Evolutionary conservation across 2,113 vertebrate genomes (phyloP).

Genomic region (Mormyrus iriodes): DNA sequence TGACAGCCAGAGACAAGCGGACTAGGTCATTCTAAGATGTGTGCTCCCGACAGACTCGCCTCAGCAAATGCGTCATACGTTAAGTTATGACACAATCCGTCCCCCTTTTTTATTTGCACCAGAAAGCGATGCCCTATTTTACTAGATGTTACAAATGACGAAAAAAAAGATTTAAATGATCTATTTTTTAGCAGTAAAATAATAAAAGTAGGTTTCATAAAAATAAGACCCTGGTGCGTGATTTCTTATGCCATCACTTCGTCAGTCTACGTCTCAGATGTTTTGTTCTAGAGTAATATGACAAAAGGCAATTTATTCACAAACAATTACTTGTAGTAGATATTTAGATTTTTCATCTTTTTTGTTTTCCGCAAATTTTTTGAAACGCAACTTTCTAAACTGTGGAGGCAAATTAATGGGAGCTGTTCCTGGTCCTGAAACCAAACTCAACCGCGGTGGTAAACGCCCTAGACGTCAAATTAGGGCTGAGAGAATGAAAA

Average conservation of each 20-base stretch:
- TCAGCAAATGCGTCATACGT: slow-evolving; percentile 59
- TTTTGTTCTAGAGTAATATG: background rate
- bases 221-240: background rate
- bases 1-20: slow-evolving; percentile 33
- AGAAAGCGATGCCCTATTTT: slow-evolving; percentile 15
- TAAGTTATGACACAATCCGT: slow-evolving; percentile 43
- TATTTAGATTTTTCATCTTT: too few species aligned
- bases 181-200: background rate
- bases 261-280: background rate
- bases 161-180: background rate
- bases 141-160: background rate
- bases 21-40: slow-evolving; percentile 52
- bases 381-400: background rate
- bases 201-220: background rate
- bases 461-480: slow-evolving; percentile 49
- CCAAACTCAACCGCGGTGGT: slow-evolving; percentile 37
- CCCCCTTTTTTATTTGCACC: slow-evolving; percentile 35
- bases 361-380: background rate
- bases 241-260: background rate
- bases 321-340: background rate
- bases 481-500: slow-evolving; percentile 28
- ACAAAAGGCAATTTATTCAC: background rate
- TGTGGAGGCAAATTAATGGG: background rate
- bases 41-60: slow-evolving; percentile 56
- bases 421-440: slow-evolving; percentile 51